phyloP scores from a whole-genome alignment of 1,140 invertebrate genomes.

The Philotrypesis tridentata region DNA sequence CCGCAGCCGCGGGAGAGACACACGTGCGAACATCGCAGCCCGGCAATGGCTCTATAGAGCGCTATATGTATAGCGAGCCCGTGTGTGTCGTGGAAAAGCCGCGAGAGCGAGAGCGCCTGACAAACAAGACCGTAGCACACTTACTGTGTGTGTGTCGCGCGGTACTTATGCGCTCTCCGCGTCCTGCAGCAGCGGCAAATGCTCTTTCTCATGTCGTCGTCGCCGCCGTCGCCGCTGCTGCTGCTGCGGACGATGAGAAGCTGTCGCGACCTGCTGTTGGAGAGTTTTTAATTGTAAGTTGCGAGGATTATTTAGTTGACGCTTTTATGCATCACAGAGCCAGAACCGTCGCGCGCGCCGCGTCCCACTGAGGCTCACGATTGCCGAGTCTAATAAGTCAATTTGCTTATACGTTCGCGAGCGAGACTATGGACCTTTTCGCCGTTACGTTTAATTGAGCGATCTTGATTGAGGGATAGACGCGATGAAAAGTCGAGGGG shows the following conservation, averaged over 20 bases:
- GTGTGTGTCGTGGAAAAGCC: slow-evolving; percentile 7
- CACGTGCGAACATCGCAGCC: slow-evolving; percentile 19
- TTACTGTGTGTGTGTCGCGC: not conserved
- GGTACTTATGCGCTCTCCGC: not conserved
- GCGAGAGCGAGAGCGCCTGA: slow-evolving; percentile 20
- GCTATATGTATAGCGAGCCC: too few relatives aligned
- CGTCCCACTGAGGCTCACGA: too few relatives aligned
- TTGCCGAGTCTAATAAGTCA: slow-evolving; percentile 35
- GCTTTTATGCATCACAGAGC: slow-evolving; percentile 34
- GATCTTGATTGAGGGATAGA: not conserved
- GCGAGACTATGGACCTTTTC: not conserved
- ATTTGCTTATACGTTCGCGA: not conserved
- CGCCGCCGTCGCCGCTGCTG: not conserved
- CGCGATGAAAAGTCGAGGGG: too few relatives aligned
- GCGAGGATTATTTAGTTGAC: slow-evolving; percentile 33
- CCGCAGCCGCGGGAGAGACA: too few relatives aligned
- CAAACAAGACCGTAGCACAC: slow-evolving; percentile 41
- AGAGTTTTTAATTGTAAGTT: slow-evolving; percentile 37
- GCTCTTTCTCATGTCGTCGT: not conserved
- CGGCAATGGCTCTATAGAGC: slow-evolving; percentile 32
- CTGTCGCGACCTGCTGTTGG: not conserved
- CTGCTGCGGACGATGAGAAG: not conserved
- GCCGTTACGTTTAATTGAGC: not conserved
- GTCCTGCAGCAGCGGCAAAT: not conserved
- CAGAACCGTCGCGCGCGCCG: too few relatives aligned